Base-by-base conservation (phyloP, 2,888 invertebrate genomes). In the Brenthis daphne region DNA sequence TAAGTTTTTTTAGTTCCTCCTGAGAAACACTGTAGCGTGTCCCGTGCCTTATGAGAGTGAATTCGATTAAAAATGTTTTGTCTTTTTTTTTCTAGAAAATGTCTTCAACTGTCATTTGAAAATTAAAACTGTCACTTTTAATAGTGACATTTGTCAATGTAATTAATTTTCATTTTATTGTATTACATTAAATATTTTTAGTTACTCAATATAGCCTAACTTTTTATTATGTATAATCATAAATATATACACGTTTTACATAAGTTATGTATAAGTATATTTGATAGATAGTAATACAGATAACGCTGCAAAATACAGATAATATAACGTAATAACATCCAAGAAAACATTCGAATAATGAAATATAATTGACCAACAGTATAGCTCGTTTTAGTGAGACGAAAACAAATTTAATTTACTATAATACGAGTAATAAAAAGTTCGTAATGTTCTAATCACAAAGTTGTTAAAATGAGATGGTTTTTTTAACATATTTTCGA, bases 1-100 rank as follows among this genome's bases (percentile, higher is more conserved):
- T 84, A 83, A 86, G 87, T 79, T 77, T 74, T 24, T 81, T 84
- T 84, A 89, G 90, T 90, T 91, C 90, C 90, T 90, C 80, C 79
- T 74, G 80, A 76, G 82, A 82, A 80, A 77, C 79, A 77, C 80
- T 83, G 84, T 79, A 76, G 69, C 77, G 76, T 82, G 83, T 85
- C 84, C 83, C 84, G 72, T 73, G 80, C 81, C 80, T 80, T 83
- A 77, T 24, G 37, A 69, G 79, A 82, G 81, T 82, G 78, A 79
- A 82, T 82, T 83, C 82, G 77, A 73, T 74, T 70, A 77, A 72
- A 71, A 68, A 69, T 56, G 58, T 20, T 37, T 33, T 20, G 20
- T 20, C 20, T 47, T 43, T n/a, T 57, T 3, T 60, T 33, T 58
- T 48, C 3, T 43, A 43, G 37, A 43, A 58, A 48, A 50, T 29